phyloP scores from a whole-genome alignment of 2,113 vertebrate species.

The Myocastor coypus region DNA sequence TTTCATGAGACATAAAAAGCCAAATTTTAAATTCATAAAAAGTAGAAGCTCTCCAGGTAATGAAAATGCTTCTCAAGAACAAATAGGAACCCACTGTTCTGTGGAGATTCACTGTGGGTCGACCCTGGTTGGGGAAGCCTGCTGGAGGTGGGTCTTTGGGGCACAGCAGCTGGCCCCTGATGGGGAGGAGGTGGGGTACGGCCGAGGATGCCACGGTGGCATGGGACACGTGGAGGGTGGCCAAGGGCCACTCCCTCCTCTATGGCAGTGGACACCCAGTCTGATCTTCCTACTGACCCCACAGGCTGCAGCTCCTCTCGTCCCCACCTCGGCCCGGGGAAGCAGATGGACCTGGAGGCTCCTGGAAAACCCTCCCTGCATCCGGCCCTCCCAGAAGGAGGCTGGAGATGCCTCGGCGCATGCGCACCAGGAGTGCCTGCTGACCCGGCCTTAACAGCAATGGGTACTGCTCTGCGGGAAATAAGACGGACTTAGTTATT shows the following conservation, averaged over 20 bases:
- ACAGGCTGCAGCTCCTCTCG: not conserved
- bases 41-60: not conserved
- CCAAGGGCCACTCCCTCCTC: not conserved
- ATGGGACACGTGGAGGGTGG: not conserved
- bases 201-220: too few species aligned
- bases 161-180: too few species aligned
- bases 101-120: too few species aligned
- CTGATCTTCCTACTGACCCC: not conserved
- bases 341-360: not conserved
- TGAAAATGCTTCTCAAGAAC: not conserved
- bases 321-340: not conserved
- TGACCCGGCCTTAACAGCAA: not conserved
- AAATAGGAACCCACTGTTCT: not conserved
- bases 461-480: not conserved
- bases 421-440: not conserved
- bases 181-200: accelerated
- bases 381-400: not conserved
- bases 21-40: not conserved
- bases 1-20: not conserved
- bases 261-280: accelerated
- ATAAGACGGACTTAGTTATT: not conserved
- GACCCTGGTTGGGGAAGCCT: not conserved
- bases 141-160: too few species aligned
- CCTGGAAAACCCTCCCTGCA: not conserved
- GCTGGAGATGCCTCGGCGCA: not conserved